Conservation (phyloP, 2,797 vertebrate species). For the Poliocrania exsul region DNA sequence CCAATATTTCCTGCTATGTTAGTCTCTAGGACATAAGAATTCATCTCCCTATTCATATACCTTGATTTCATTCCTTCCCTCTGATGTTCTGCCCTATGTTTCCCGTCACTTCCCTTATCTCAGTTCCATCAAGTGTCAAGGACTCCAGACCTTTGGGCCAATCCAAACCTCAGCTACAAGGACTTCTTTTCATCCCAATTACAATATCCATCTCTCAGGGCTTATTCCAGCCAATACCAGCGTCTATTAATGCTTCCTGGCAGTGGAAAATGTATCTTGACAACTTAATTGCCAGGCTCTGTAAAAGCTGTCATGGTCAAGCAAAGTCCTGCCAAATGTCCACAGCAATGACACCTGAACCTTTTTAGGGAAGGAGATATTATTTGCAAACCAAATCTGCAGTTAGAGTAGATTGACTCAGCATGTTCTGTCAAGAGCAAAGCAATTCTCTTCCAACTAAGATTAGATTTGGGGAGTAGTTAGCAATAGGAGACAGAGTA, state of each 20-base stretch:
- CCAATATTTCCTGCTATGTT: not conserved
- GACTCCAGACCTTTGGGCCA: not conserved
- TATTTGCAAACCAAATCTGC: slow-evolving; percentile 47
- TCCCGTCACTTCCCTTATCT: not conserved
- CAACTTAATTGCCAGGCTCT: slow-evolving; percentile 27
- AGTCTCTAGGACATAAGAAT: not conserved
- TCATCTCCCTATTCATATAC: not conserved
- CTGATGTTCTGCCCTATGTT: not conserved
- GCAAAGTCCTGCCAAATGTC: slow-evolving; percentile 43
- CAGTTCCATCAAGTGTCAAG: not conserved
- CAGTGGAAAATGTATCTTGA: slow-evolving; percentile 37
- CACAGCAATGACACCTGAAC: slow-evolving; percentile 20
- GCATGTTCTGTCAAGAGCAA: slow-evolving; percentile 10
- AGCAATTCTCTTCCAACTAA: not conserved
- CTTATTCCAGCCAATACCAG: not conserved
- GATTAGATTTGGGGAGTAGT: not conserved
- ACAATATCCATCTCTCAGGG: not conserved
- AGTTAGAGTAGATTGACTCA: slow-evolving; percentile 10
- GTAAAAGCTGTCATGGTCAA: slow-evolving; percentile 43
- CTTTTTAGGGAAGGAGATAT: not conserved
- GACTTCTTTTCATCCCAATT: not conserved
- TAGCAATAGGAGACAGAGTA: not conserved
- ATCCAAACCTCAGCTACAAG: not conserved
- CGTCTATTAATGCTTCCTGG: slow-evolving; percentile 31
- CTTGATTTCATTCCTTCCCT: not conserved